Base-by-base conservation (phyloP, 2,888 invertebrate genomes). In the Itoplectis maculator region DNA sequence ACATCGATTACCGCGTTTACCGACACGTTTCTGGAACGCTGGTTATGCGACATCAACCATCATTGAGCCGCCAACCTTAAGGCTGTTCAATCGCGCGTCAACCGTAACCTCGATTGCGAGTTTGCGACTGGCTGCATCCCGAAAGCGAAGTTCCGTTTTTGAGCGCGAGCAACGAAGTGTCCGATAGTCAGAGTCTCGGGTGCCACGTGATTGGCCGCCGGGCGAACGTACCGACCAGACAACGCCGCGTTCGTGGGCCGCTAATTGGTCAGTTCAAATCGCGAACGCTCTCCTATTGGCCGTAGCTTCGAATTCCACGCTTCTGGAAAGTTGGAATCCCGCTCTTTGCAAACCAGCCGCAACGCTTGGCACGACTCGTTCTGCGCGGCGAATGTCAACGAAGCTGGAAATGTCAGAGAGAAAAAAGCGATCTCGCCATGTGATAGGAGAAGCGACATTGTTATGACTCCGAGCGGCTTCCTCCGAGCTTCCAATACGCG, bases 351-450 rank as follows among this genome's bases (percentile, higher is more conserved):
- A 65, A 69, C 66, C 18, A 18, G 15, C 42, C 70, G 29, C 9
- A 29, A 45, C n/a, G 40, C n/a, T 18, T 40, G 18, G 5, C 2
- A 65, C 35, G 18, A 51, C 23, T 20, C 42, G 66, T 35, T 72
- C 66, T 76, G 56, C 29, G 68, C 72, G 61, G 37, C 20, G 61
- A 61, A 5, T 49, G 69, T 73, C 49, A 23, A 35, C 29, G 47
- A 66, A 18, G 56, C 70, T 42, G 49, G 49, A 76, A 72, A 81
- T 81, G 66, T 70, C 75, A 65, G 37, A 8, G 66, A n/a, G 23
- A 47, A 15, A 40, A 66, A 68, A 68, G 40, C 66, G 18, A 35
- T 9, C 56, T 54, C 51, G 13, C 70, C 56, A 56, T 51, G 15
- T 47, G 47, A 56, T 56, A 65, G 18, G 59, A 35, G 35, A 54